phyloP scores from a whole-genome alignment of 2,888 invertebrate genomes.

The Mylabris sibirica region DNA sequence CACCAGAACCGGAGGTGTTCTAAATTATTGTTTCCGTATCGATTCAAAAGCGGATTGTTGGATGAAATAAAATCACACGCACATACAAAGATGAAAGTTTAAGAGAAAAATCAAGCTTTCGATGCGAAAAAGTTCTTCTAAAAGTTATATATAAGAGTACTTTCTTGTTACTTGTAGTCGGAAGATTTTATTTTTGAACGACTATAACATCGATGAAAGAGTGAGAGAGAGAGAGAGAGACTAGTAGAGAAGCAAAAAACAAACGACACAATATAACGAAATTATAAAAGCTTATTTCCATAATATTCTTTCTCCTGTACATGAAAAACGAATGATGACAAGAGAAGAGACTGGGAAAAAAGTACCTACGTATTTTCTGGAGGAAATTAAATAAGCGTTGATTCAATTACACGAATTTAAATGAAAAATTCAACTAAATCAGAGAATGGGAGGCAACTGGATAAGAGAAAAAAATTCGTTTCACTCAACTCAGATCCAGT shows the following conservation, averaged over 20 bases:
- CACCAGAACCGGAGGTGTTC: slow-evolving; percentile 6
- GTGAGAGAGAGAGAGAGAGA: not conserved
- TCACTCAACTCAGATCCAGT: not conserved
- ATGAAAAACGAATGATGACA: not conserved
- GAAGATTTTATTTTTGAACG: not conserved
- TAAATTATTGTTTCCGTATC: slow-evolving; percentile 11
- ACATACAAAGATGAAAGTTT: not conserved
- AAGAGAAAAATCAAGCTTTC: not conserved
- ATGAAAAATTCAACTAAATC: slow-evolving; percentile 36
- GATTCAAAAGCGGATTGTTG: not conserved
- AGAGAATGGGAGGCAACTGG: not conserved
- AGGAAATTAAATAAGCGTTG: slow-evolving; percentile 35
- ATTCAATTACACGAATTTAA: slow-evolving; percentile 41
- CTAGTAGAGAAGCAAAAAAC: not conserved
- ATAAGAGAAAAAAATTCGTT: slow-evolving; percentile 19
- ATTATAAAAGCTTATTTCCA: slow-evolving; percentile 32
- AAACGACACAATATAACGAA: slow-evolving; percentile 29
- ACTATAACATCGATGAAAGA: too few relatives aligned
- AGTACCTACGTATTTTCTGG: slow-evolving; percentile 30
- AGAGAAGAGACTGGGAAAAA: slow-evolving; percentile 17
- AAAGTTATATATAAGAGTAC: not conserved
- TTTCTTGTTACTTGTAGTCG: not conserved
- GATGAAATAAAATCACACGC: not conserved
- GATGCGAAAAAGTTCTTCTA: not conserved
- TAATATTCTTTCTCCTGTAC: slow-evolving; percentile 22